Evolutionary conservation across 30 jellyfish, hydroid and myxozoan species (phyloP), one percentile per base, ranked within the genome.

Genomic region (Aurelia sp.): DNA sequence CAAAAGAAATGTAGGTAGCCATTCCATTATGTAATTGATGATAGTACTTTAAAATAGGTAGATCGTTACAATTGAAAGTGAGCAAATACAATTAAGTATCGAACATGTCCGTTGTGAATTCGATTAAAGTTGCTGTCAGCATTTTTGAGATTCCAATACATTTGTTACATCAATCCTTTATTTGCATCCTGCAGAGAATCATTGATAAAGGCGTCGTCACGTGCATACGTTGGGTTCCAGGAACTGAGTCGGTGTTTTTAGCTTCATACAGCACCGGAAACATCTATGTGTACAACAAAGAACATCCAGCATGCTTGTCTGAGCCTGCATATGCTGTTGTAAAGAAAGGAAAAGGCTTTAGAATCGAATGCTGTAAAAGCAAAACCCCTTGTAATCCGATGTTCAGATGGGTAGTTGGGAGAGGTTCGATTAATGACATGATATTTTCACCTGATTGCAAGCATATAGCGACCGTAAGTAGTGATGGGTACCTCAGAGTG

Each of bases 151-250:
- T 37, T 27, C 50, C 50, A 37, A 37, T 37, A 5, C 50, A 37
- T 3, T 3, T 27, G 33, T 27, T 27, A 5, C 16, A 44, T 44
- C 10, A 41, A 4, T 4, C 8, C 15, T 44, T 44, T 16, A 44
- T 44, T 44, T 44, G 8, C 8, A 44, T 62, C 58, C 73, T 6
- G 18, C 81, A 93, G 98, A 81, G 97, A 59, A 41, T 61, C 65
- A 87, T 93, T 22, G 98, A 93, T 18, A 93, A 88, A 73, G 95
- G 97, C 57, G 80, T 92, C 31, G 98, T 88, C 27, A 93, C 98
- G 0, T 93, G 98, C 83, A 89, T 93, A 59, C 73, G 78, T 64
- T 93, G 98, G 98, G 79, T 93, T 17, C 98, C 98, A 41, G 98
- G 98, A 1, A 85, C 97, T 6, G 97, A 93, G 16, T 62, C 94